Evolutionary conservation across 2,113 vertebrate genomes (phyloP).

Genomic region (Carassius carassius): DNA sequence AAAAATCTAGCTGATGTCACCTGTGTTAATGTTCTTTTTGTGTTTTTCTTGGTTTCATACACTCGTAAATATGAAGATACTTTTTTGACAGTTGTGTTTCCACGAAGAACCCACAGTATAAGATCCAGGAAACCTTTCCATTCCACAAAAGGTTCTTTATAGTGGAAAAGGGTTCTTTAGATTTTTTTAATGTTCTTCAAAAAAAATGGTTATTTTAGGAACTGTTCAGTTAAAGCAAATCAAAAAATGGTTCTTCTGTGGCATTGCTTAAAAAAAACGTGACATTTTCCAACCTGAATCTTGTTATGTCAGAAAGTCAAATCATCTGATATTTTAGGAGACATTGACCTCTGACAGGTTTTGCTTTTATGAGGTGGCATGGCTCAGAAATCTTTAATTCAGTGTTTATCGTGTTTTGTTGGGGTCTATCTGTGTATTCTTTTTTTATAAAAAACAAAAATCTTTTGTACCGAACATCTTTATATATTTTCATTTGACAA

Average conservation of each 20-base stretch:
- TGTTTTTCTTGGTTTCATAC: neutral
- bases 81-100: neutral
- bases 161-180: neutral
- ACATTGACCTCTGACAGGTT: neutral
- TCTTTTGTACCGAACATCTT: conserved; percentile 2
- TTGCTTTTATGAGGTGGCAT: conserved; percentile 29
- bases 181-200: too few species aligned
- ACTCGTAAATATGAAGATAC: neutral
- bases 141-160: neutral
- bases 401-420: conserved; percentile 20
- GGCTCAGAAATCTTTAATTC: conserved; percentile 37
- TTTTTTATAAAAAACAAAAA: neutral
- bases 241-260: too few species aligned
- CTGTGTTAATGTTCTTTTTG: neutral
- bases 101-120: neutral
- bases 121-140: neutral
- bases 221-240: too few species aligned
- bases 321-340: neutral
- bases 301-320: neutral
- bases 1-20: neutral
- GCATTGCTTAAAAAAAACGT: neutral
- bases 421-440: neutral
- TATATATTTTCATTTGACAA: neutral
- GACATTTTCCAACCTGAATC: conserved; percentile 8
- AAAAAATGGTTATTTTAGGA: neutral